Evolutionary conservation across 1,140 invertebrate species (phyloP), one percentile per base, ranked within the genome.

Genomic region (Polypedilum vanderplanki): DNA sequence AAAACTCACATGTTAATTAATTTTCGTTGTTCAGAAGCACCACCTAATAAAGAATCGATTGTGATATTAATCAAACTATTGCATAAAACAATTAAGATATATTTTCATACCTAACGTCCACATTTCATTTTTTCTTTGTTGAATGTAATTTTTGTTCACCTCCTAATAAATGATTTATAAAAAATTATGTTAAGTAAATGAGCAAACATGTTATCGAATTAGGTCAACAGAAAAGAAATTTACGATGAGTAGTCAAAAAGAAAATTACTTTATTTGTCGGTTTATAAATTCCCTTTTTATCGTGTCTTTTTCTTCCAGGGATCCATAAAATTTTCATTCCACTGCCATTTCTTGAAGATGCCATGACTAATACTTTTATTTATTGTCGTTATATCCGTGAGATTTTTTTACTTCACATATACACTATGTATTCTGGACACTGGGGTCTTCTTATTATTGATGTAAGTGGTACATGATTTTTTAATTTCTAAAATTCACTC

Each of bases 281-380:
- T 10, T 18, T 22, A 70, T 70, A 70, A 20, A 70, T 20, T 9
- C 65, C 65, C 10, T 70, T 70, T 18, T 18, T n/a, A 9, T 70
- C 65, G 10, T 70, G 65, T 7, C 20, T 70, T 22, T 70, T 70
- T 18, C 65, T n/a, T 7, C 65, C 65, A 20, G 65, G 65, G 8
- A 70, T 70, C 65, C 65, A 70, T 10, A 70, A 22, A 22, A 70
- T 70, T 18, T 22, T 70, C 65, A 70, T 70, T 18, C 65, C 65
- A 18, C 15, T 22, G 7, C 65, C 65, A 70, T 70, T 70, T 70
- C 18, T 70, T 70, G 65, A 70, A 7, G 65, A 20, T 7, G 65
- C 15, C 65, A 70, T 70, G 5, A 18, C 18, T 57, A 18, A 70
- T 70, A n/a, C 46, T n/a, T n/a, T 57, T 12, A n/a, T n/a, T 15